Evolutionary conservation across 1,140 invertebrate species (phyloP), one percentile per base, ranked within the genome.

Genomic region (Nephila pilipes): DNA sequence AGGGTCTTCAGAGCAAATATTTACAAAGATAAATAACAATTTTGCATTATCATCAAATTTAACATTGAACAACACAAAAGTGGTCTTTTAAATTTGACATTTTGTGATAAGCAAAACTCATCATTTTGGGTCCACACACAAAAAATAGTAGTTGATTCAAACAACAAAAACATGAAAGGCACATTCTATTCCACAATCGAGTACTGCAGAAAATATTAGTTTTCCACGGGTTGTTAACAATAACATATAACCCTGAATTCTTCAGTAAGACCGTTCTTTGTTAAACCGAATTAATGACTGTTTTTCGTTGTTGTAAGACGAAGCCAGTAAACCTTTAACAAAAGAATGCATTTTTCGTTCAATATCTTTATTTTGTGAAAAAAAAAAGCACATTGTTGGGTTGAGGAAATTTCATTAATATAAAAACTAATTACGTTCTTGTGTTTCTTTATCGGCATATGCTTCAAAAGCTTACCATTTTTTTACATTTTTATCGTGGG

Each of bases 361-460:
- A 36, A 75, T 36, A 75, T 75, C 69, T 75, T 75, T 75, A 75
- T 75, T 75, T 75, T 75, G 10, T 10, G 6, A 10, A 10, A 46
- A 32, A 75, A 75, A 75, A 65, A 16, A 18, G 65, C 29, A 36
- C 69, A 75, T 32, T 75, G 32, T 75, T 32, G 29, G 16, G 69
- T 18, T 32, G 69, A 36, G 69, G 16, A 32, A 75, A 75, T 75
- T 75, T 75, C 32, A 75, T 75, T 75, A 75, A 75, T 75, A 75
- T 32, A 75, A 75, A 75, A 75, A 75, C 65, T 75, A 75, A 75
- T 75, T 75, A 75, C 20, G 29, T 32, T 75, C 69, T 75, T 75
- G 69, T 75, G 69, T 75, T 75, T 75, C 69, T 75, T 75, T 75
- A 75, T 75, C 69, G 69, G 69, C 69, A 75, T 29, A 32, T 75